Base-by-base conservation (phyloP, 2,888 invertebrate species). In the Entomobrya multifasciata region DNA sequence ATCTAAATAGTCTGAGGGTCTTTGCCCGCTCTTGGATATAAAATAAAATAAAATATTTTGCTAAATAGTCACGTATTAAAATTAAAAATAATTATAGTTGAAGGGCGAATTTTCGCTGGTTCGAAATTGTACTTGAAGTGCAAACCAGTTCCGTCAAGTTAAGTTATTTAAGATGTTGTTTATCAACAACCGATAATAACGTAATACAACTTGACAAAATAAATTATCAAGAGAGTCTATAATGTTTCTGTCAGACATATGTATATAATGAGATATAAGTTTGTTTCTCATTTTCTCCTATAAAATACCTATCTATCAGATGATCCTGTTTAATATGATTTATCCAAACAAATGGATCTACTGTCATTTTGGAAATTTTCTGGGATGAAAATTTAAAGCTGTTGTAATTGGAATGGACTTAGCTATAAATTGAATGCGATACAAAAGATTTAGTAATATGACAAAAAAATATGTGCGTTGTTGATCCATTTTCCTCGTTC, bases 321-420 rank as follows among this genome's bases (percentile, higher is more conserved):
- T 49, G n/a, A 15, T 13, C 15, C 13, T 15, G 49, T n/a, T 49
- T 44, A 70, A 25, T 25, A 49, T 47, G 44, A 67, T 70, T 70
- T 70, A 70, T 70, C 47, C 47, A 22, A 22, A 22, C n/a, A 47
- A 47, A 70, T 70, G 70, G 70, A 70, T 25, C 47, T 49, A 70
- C 70, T 70, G 70, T 70, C 70, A 22, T 47, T 22, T 47, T 47
- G 47, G 52, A 15, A 27, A 70, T 47, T 47, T 70, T 25, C 22
- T 13, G 0, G 47, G n/a, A 70, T 70, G 47, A 70, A 70, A 70
- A 67, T 70, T 70, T 70, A 47, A 70, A 70, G 70, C 47, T 15
- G 25, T 1, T 6, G 13, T 70, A 70, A 70, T 70, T 47, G 47
- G 22, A 70, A 49, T 13, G 22, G 70, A 70, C 70, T 47, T 25